Conservation (phyloP, 2,888 invertebrate genomes). For the Sinhomidia bicolor region DNA sequence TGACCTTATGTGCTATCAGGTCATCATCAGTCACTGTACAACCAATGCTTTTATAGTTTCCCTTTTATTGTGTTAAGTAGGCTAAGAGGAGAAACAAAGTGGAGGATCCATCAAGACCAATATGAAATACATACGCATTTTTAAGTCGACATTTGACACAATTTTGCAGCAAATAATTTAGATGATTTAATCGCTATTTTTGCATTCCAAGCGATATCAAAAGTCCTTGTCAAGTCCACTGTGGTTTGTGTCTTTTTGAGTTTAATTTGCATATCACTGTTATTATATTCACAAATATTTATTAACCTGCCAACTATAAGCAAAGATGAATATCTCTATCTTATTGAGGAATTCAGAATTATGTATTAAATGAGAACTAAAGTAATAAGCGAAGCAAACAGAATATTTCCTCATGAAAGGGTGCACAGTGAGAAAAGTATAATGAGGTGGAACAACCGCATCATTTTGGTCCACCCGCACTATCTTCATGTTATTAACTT, state of each 20-base stretch:
- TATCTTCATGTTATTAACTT: not conserved
- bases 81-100: not conserved
- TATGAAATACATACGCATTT: not conserved
- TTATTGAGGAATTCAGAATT: not conserved
- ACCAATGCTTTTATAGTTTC: conserved; percentile 2
- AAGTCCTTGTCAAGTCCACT: conserved; percentile 11
- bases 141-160: conserved; percentile 22
- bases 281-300: too few species aligned
- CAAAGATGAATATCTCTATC: too few species aligned
- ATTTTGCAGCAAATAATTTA: not conserved
- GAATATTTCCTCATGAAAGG: conserved; percentile 19
- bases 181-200: not conserved
- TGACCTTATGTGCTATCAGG: conserved; percentile 67
- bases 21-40: conserved; percentile 51
- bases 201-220: not conserved
- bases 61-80: not conserved
- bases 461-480: not conserved
- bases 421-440: not conserved
- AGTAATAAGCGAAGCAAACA: not conserved
- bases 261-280: not conserved
- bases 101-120: not conserved
- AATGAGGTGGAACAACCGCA: not conserved
- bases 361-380: not conserved
- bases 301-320: not conserved
- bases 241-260: not conserved